A percentile compares a stretch with the other conserved stretches of the same genome.
These are phyloP conservation scores for Taenaris catops DNA, from an alignment of 2,888 invertebrate species.

Conservation along the genomic window DNA sequence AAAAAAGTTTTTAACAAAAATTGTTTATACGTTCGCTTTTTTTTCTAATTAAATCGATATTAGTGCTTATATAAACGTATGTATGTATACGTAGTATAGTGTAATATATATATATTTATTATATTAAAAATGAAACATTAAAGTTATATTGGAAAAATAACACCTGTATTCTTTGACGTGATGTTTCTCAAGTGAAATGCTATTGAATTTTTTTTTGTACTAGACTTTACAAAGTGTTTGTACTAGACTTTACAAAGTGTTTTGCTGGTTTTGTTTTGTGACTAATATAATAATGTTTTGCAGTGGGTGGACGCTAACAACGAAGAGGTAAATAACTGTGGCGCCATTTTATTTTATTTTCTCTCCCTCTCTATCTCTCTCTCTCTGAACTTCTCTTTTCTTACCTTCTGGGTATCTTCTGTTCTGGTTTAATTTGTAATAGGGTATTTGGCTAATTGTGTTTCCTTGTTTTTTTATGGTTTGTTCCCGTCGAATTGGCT, in stretches of 20 bases:
- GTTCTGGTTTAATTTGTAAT: constrained; percentile 8
- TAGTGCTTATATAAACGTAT: constrained; percentile 48
- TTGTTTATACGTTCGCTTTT: background rate
- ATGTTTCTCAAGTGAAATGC: constrained; percentile 66
- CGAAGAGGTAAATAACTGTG: constrained; percentile 78
- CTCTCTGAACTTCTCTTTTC: constrained; percentile 7
- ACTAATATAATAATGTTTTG: constrained; percentile 74
- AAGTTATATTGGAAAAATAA: constrained; percentile 36
- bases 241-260: too few species aligned
- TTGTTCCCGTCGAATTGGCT: too few species aligned
- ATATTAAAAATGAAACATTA: too few species aligned
- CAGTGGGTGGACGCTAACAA: constrained; percentile 85
- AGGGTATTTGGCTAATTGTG: constrained; percentile 17
- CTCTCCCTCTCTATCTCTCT: background rate
- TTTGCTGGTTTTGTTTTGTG: constrained; percentile 47
- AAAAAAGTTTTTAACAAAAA: background rate
- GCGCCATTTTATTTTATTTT: constrained; percentile 15
- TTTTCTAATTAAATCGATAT: constrained; percentile 3
- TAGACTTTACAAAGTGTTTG: too few species aligned
- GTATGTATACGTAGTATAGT: too few species aligned
- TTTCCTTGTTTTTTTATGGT: too few species aligned
- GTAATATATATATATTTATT: too few species aligned
- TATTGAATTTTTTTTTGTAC: constrained; percentile 45
- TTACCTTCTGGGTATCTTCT: constrained; percentile 12
- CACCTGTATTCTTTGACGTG: constrained; percentile 39